Evolutionary conservation across 2,888 invertebrate species (phyloP).

Genomic region (Trissolcus brochymenae): DNA sequence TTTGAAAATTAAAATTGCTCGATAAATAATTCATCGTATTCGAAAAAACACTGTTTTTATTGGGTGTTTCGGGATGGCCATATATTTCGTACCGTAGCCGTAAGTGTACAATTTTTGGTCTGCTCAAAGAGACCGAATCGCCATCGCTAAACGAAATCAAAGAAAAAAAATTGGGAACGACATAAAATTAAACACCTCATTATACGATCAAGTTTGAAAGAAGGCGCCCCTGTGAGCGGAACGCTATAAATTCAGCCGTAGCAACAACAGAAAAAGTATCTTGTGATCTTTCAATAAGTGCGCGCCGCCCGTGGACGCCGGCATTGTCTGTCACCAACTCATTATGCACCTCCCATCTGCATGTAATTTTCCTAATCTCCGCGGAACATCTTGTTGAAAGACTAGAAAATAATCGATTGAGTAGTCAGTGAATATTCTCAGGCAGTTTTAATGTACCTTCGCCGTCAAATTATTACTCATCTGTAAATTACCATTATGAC

Average conservation of each 20-base stretch:
- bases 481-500: constrained; percentile 10
- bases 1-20: too few relatives aligned
- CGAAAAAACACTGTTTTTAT: too few relatives aligned
- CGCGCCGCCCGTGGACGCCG: constrained; percentile 29
- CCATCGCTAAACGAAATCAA: constrained; percentile 7
- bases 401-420: constrained; percentile 42
- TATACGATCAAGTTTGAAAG: constrained; percentile 11
- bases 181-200: constrained; percentile 38
- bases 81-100: too few relatives aligned
- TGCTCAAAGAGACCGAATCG: too few relatives aligned
- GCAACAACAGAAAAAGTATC: constrained; percentile 24
- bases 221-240: constrained; percentile 32
- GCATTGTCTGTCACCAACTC: constrained; percentile 44
- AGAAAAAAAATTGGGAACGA: constrained; percentile 18
- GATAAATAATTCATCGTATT: too few relatives aligned
- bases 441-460: constrained; percentile 6
- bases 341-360: constrained; percentile 34
- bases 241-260: constrained; percentile 18
- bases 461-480: constrained; percentile 39
- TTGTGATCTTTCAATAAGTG: constrained; percentile 28
- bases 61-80: too few relatives aligned
- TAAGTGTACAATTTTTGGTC: too few relatives aligned
- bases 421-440: constrained; percentile 30
- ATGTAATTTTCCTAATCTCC: constrained; percentile 41
- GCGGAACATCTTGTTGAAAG: constrained; percentile 42